phyloP scores from a whole-genome alignment of 2,113 vertebrate genomes.

The Ivindomyrus marchei region DNA sequence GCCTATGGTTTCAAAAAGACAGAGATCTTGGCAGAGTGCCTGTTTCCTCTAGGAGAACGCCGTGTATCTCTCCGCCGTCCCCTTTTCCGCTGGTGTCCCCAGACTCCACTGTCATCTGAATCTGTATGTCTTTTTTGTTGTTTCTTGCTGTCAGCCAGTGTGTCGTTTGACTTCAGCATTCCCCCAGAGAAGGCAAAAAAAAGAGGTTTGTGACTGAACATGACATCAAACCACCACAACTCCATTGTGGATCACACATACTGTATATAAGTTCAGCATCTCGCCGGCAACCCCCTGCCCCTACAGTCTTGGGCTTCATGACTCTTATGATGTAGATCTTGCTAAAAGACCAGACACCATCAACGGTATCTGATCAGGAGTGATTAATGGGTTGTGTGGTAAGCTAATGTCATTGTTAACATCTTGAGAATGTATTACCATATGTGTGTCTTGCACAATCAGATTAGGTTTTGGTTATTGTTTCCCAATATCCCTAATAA shows the following conservation, averaged over 20 bases:
- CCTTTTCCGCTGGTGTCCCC: neutral
- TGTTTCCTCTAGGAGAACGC: constrained; percentile 8
- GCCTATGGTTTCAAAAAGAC: constrained; percentile 2
- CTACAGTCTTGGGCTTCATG: neutral
- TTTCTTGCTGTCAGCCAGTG: neutral
- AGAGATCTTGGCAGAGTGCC: constrained; percentile 3
- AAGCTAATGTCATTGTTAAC: neutral
- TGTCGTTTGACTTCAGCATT: constrained; percentile 5
- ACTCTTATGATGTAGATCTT: neutral
- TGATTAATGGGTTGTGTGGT: neutral
- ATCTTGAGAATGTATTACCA: neutral
- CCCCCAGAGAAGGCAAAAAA: neutral
- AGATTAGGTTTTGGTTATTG: neutral
- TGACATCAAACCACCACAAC: neutral
- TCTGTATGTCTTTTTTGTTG: neutral
- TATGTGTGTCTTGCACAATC: neutral
- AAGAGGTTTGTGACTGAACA: neutral
- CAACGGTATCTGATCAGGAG: neutral
- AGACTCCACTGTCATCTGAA: constrained; percentile 11
- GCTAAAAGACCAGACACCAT: neutral
- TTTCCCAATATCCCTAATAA: neutral
- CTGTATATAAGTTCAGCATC: neutral
- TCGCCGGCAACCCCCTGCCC: neutral
- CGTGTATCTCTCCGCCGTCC: neutral
- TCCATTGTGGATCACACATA: neutral